These are phyloP conservation scores for Ailurus styani DNA, from an alignment of 2,113 vertebrate genomes.

Conservation along the genomic window DNA sequence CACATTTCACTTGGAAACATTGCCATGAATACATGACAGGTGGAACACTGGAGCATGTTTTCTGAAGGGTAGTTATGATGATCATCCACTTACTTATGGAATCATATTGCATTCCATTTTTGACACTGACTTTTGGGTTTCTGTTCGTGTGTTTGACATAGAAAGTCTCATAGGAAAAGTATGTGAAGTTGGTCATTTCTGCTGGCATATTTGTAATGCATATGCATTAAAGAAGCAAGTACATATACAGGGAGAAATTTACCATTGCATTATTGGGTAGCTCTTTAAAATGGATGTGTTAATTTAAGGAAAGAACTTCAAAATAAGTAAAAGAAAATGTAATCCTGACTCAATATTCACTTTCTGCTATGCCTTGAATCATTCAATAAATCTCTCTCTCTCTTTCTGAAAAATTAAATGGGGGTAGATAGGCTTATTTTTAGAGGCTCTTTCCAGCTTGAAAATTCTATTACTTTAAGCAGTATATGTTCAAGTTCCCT, in stretches of 20 bases:
- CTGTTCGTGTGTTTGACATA: conserved; percentile 2
- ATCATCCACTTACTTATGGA: not conserved
- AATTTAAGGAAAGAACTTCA: not conserved
- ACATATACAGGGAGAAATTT: not conserved
- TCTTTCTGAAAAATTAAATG: not conserved
- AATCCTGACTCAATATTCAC: not conserved
- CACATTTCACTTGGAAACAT: not conserved
- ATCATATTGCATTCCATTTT: not conserved
- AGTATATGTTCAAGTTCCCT: not conserved
- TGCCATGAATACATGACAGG: not conserved
- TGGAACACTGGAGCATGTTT: not conserved
- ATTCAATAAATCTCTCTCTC: not conserved
- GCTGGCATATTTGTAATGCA: not conserved
- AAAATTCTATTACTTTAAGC: not conserved
- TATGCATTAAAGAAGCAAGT: not conserved
- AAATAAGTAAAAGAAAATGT: not conserved
- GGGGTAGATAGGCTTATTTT: not conserved
- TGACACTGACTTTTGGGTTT: not conserved
- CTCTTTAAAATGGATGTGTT: not conserved
- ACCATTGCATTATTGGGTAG: too few relatives aligned
- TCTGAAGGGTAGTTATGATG: not conserved
- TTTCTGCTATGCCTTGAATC: not conserved
- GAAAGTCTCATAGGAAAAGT: not conserved
- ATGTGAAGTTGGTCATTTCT: not conserved
- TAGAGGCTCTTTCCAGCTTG: not conserved